phyloP scores from a whole-genome alignment of 2,113 vertebrate species.

The Bubo blakistoni region DNA sequence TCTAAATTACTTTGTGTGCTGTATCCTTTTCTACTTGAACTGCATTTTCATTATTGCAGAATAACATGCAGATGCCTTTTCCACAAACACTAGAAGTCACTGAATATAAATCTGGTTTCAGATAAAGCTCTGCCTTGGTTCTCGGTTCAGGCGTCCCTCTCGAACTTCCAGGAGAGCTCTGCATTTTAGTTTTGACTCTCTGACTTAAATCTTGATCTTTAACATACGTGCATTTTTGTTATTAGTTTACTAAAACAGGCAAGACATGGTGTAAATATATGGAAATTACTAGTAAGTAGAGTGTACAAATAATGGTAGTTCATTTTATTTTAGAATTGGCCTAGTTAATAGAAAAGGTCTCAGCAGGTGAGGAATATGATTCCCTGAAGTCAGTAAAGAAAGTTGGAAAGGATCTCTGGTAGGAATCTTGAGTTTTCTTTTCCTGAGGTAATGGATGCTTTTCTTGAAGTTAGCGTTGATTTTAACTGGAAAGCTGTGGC shows the following conservation, averaged over 20 bases:
- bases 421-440: not conserved
- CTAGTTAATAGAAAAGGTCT: slow-evolving; percentile 37
- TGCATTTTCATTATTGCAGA: not conserved
- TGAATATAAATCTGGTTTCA: not conserved
- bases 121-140: not conserved
- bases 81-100: not conserved
- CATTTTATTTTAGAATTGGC: slow-evolving; percentile 9
- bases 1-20: not conserved
- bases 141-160: not conserved
- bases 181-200: not conserved
- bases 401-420: not conserved
- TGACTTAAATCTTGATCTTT: not conserved
- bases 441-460: not conserved
- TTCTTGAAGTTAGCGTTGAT: not conserved
- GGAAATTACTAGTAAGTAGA: slow-evolving; percentile 23
- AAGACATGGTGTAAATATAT: not conserved
- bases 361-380: not conserved
- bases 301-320: not conserved
- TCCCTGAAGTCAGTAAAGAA: not conserved
- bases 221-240: not conserved
- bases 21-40: not conserved
- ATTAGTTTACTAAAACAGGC: not conserved
- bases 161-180: not conserved
- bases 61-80: slow-evolving; percentile 11
- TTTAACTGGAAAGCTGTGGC: slow-evolving; percentile 1